These are phyloP conservation scores for Mustela nigripes DNA, from an alignment of 2,113 vertebrate genomes.

Conservation along the genomic window DNA sequence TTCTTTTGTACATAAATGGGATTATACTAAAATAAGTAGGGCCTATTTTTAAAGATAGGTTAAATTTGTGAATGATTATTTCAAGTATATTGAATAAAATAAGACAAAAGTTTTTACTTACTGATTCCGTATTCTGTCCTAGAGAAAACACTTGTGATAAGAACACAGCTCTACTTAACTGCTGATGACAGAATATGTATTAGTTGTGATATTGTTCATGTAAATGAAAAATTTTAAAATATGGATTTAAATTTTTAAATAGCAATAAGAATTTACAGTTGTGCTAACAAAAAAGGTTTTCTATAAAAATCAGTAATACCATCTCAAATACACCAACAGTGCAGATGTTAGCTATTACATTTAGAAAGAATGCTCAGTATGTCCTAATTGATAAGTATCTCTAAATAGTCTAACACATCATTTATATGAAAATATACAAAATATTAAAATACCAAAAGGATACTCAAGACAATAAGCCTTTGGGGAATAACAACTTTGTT, in stretches of 20 bases:
- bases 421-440: neutral
- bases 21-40: conserved; percentile 63
- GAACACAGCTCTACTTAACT: neutral
- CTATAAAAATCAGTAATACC: conserved; percentile 22
- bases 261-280: neutral
- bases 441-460: neutral
- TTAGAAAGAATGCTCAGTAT: neutral
- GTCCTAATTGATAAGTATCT: neutral
- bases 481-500: neutral
- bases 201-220: neutral
- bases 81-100: conserved; percentile 67
- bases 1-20: conserved; percentile 71
- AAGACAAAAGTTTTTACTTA: conserved; percentile 67
- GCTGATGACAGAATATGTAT: neutral
- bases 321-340: neutral
- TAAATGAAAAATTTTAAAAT: conserved; percentile 55
- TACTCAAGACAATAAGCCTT: neutral
- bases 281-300: neutral
- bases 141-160: conserved; percentile 4
- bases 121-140: conserved; percentile 30
- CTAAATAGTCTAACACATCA: neutral
- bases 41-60: conserved; percentile 68
- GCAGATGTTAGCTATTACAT: neutral
- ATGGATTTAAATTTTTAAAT: neutral
- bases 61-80: conserved; percentile 68